These are phyloP conservation scores for Hyperoplus lanceolatus DNA, from an alignment of 2,797 vertebrate species.

Conservation along the genomic window DNA sequence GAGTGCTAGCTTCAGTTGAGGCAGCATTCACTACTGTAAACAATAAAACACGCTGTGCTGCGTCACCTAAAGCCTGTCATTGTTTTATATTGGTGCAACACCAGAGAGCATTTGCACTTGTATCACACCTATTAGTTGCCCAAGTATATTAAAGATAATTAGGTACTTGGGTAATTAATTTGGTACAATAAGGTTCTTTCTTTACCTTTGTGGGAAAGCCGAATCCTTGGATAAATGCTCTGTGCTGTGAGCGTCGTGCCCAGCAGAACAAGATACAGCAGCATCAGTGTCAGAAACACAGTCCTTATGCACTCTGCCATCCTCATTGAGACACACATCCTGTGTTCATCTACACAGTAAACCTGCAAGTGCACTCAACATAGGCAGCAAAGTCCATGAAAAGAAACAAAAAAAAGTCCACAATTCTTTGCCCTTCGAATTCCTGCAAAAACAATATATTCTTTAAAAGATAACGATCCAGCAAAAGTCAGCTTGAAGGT, in stretches of 20 bases:
- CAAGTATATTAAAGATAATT: not conserved
- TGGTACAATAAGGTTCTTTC: slow-evolving; percentile 30
- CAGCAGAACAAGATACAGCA: slow-evolving; percentile 71
- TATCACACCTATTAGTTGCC: not conserved
- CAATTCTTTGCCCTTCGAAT: slow-evolving; percentile 27
- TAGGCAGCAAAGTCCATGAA: slow-evolving; percentile 43
- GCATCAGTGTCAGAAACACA: slow-evolving; percentile 65
- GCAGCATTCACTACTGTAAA: slow-evolving; percentile 28
- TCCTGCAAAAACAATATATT: slow-evolving; percentile 16
- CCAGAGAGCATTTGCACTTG: not conserved
- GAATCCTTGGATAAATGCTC: slow-evolving; percentile 87
- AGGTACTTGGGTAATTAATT: not conserved
- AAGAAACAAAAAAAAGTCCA: slow-evolving; percentile 34
- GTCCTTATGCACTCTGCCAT: slow-evolving; percentile 73
- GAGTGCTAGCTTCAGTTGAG: slow-evolving; percentile 28
- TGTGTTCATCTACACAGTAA: slow-evolving; percentile 46
- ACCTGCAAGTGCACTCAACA: slow-evolving; percentile 47
- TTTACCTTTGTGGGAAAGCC: slow-evolving; percentile 91
- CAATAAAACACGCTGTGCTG: slow-evolving; percentile 13
- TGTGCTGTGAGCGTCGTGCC: slow-evolving; percentile 70
- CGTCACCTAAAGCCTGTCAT: slow-evolving; percentile 10
- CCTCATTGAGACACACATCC: slow-evolving; percentile 55
- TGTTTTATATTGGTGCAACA: not conserved
- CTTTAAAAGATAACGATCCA: slow-evolving; percentile 22
- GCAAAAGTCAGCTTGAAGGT: slow-evolving; percentile 37